A percentile compares a stretch with the other conserved stretches of the same genome.
These are phyloP conservation scores for Chitala chitala DNA, from an alignment of 2,113 vertebrate species.

Conservation along the genomic window DNA sequence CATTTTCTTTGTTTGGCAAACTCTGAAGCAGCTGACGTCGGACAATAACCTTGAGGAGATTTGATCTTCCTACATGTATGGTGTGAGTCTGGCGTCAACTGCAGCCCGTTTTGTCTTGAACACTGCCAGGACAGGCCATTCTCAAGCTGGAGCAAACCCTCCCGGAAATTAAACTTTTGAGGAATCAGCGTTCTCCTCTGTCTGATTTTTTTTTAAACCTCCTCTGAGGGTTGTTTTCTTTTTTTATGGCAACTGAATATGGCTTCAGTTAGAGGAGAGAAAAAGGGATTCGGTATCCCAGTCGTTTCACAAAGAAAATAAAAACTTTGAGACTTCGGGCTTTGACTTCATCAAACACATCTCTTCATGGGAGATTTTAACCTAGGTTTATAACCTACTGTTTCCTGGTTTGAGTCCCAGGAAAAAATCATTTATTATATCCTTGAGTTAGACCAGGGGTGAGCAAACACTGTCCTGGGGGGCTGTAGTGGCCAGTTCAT, in stretches of 20 bases:
- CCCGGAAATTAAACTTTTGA: slow-evolving; percentile 24
- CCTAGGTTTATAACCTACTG: no score
- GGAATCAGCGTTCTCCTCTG: neutral
- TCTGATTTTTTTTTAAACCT: neutral
- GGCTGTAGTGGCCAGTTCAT: no score
- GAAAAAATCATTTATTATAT: no score
- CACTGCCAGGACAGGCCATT: neutral
- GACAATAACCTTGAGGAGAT: neutral
- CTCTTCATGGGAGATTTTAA: no score
- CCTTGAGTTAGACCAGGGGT: no score
- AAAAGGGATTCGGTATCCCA: neutral
- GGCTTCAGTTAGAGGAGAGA: neutral
- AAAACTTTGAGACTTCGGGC: no score
- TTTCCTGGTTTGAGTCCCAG: no score
- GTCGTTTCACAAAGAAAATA: neutral
- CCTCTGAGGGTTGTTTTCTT: neutral
- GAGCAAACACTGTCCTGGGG: no score
- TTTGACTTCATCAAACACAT: no score
- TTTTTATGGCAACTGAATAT: neutral
- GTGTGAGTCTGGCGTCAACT: neutral
- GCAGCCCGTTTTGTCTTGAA: neutral
- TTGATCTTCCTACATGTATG: neutral
- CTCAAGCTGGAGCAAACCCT: neutral
- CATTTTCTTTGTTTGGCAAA: neutral
- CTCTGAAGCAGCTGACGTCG: neutral